Evolutionary conservation across 2,888 invertebrate species (phyloP).

Genomic region (Drosophila sordidula): DNA sequence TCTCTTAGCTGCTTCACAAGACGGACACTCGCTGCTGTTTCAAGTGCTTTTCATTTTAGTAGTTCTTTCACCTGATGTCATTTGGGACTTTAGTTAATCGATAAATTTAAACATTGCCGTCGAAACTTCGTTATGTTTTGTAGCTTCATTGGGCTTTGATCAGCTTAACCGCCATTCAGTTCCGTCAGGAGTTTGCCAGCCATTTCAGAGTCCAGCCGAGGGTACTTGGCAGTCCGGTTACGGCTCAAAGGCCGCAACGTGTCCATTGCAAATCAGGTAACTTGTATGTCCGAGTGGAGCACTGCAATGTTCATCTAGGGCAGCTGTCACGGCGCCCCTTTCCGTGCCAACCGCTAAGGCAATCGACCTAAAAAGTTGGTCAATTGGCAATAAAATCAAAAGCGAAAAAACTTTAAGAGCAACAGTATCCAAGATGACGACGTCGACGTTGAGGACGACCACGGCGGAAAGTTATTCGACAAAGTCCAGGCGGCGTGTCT

Average conservation of each 20-base stretch:
- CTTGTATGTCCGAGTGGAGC: constrained; percentile 16
- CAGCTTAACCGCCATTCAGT: constrained; percentile 10
- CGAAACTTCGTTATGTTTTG: constrained; percentile 54
- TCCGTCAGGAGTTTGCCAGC: not conserved
- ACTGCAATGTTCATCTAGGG: constrained; percentile 60
- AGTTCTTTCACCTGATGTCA: constrained; percentile 23
- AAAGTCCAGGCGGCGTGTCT: constrained; percentile 79
- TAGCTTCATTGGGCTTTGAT: constrained; percentile 27
- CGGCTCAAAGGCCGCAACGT: constrained; percentile 42
- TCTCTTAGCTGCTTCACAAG: no score
- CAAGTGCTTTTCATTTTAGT: not conserved
- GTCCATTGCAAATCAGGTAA: constrained; percentile 65
- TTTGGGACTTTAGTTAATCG: constrained; percentile 31
- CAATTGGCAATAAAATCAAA: constrained; percentile 82
- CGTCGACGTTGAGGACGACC: constrained; percentile 10
- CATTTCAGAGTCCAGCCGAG: constrained; percentile 27
- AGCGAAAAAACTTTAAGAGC: constrained; percentile 67
- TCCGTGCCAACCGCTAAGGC: constrained; percentile 20
- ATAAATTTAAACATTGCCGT: constrained; percentile 27
- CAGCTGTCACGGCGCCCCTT: constrained; percentile 53
- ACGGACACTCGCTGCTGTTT: no score
- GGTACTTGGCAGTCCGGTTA: constrained; percentile 7
- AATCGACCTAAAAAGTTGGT: constrained; percentile 76
- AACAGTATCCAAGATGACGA: constrained; percentile 54
- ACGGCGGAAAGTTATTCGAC: constrained; percentile 61